These are phyloP conservation scores for Ooceraea biroi DNA, from an alignment of 1,140 invertebrate species.

Conservation along the genomic window DNA sequence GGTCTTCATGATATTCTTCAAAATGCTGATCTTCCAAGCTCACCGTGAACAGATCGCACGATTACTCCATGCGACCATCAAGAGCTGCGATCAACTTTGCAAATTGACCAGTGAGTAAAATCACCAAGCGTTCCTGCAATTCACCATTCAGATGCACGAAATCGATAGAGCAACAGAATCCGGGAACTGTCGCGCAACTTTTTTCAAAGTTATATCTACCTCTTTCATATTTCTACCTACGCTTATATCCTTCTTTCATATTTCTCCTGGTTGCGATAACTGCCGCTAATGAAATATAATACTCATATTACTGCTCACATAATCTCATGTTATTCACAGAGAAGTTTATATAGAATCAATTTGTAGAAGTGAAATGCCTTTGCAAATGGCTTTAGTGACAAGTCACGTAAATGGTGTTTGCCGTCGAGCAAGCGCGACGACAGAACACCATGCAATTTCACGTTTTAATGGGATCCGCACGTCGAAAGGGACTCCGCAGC, in stretches of 20 bases:
- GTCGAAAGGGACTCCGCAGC: slow-evolving; percentile 28
- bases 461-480: slow-evolving; percentile 28
- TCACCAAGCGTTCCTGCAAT: neutral
- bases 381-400: neutral
- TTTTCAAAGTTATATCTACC: neutral
- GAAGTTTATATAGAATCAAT: too few species aligned
- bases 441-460: slow-evolving; percentile 30
- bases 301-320: neutral
- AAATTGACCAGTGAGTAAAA: slow-evolving; percentile 74
- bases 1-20: slow-evolving; percentile 70
- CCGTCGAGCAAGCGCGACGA: slow-evolving; percentile 37
- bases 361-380: neutral
- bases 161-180: neutral
- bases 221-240: neutral
- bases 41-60: slow-evolving; percentile 69
- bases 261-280: neutral
- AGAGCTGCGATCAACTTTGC: slow-evolving; percentile 71
- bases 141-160: neutral
- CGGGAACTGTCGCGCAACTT: neutral
- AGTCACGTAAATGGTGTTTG: slow-evolving; percentile 34
- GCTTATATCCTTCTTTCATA: neutral
- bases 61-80: slow-evolving; percentile 66
- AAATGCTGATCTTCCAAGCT: slow-evolving; percentile 74
- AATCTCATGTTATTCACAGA: too few species aligned
- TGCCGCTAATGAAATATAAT: neutral